phyloP scores from a whole-genome alignment of 1,140 invertebrate species.

The Argopecten irradians region DNA sequence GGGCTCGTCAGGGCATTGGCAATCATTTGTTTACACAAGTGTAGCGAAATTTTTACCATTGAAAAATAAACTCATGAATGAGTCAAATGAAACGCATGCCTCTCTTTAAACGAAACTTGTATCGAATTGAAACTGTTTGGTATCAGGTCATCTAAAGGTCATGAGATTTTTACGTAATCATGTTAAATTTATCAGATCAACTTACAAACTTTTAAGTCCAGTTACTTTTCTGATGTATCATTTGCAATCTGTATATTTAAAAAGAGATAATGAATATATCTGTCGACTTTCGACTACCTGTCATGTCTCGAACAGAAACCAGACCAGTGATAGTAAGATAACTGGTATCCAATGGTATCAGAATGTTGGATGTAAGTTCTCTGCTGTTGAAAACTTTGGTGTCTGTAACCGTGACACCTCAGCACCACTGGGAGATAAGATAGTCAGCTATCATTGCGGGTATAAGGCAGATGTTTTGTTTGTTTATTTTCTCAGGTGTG shows the following conservation, averaged over 20 bases:
- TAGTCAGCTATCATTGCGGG: not conserved
- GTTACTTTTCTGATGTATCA: not conserved
- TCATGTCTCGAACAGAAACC: not conserved
- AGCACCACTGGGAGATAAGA: not conserved
- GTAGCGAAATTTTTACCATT: not conserved
- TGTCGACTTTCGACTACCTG: not conserved
- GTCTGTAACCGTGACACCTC: not conserved
- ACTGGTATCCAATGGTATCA: not conserved
- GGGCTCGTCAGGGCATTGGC: not conserved
- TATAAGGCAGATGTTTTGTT: not conserved
- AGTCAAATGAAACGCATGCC: not conserved
- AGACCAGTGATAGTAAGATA: not conserved
- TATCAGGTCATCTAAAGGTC: not conserved
- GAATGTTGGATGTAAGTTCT: not conserved
- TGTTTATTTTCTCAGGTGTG: not conserved
- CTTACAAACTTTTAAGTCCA: not conserved
- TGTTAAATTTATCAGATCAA: not conserved
- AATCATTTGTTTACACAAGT: not conserved
- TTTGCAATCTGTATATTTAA: not conserved
- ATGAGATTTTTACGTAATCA: slow-evolving; percentile 6
- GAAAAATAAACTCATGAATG: slow-evolving; percentile 1
- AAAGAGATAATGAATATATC: not conserved
- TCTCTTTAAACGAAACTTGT: not conserved
- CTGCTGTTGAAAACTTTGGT: not conserved
- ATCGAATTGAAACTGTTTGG: not conserved